Percentiles rank a stretch among this genome's conserved stretches.
Conservation (phyloP, 2,113 vertebrate species). For the Atherinomorus stipes region DNA sequence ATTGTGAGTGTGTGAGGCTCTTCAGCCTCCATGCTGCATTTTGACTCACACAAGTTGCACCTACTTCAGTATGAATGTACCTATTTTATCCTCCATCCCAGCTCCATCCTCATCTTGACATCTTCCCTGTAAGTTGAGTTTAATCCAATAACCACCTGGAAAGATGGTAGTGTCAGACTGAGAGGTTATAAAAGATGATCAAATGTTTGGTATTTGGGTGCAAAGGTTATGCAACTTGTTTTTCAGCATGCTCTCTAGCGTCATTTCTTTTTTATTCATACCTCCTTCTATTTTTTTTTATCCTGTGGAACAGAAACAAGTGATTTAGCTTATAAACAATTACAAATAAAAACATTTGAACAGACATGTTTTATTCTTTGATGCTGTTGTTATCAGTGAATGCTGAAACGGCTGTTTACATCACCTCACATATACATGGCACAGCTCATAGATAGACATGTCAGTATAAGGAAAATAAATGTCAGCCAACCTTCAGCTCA, state of each 20-base stretch:
- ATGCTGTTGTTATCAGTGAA: too few relatives aligned
- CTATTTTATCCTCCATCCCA: neutral
- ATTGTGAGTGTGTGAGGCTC: constrained; percentile 12
- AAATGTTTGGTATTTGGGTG: neutral
- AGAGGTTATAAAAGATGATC: neutral
- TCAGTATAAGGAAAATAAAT: too few relatives aligned
- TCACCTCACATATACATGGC: too few relatives aligned
- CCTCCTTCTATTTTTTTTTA: too few relatives aligned
- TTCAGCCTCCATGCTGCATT: constrained; percentile 10
- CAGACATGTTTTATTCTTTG: too few relatives aligned
- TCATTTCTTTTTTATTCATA: neutral
- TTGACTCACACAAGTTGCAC: neutral
- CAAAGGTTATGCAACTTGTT: constrained; percentile 26
- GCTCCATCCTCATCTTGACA: neutral
- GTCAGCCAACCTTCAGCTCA: too few relatives aligned
- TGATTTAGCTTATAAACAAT: too few relatives aligned
- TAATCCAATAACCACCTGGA: neutral
- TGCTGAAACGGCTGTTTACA: too few relatives aligned
- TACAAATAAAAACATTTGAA: too few relatives aligned
- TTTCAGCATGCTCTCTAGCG: neutral
- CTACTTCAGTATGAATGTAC: neutral
- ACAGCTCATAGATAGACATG: too few relatives aligned
- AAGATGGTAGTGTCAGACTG: neutral
- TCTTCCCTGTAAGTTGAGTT: neutral
- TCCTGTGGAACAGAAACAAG: neutral